Evolutionary conservation across 1,140 invertebrate genomes (phyloP).

Genomic region (Bombus breviceps): DNA sequence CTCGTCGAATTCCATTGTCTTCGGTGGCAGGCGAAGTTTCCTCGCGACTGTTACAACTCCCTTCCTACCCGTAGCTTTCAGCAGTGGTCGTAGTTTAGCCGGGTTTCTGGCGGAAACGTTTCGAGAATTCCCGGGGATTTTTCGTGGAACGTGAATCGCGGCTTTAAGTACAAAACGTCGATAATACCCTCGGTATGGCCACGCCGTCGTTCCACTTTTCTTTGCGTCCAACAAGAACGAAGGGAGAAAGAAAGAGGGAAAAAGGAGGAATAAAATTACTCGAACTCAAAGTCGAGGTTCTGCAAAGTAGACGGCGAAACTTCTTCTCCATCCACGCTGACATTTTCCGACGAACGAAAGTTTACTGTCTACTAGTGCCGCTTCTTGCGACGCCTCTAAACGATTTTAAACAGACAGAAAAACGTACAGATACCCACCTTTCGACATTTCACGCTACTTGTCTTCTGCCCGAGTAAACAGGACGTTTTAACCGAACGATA

Average conservation of each 20-base stretch:
- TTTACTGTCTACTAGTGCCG: not conserved
- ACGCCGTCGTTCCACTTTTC: conserved; percentile 8
- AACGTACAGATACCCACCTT: not conserved
- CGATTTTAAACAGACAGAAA: not conserved
- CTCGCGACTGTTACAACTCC: not conserved
- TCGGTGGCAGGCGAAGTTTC: not conserved
- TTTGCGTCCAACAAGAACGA: not conserved
- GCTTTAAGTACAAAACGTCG: conserved; percentile 42
- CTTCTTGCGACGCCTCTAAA: conserved; percentile 9
- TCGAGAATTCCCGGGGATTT: conserved; percentile 36
- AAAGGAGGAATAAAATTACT: conserved; percentile 28
- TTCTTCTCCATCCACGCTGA: not conserved
- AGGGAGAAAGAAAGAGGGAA: not conserved
- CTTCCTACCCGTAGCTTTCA: not conserved
- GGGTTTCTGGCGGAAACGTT: conserved; percentile 6
- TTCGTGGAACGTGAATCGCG: conserved; percentile 27
- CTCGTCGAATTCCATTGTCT: conserved; percentile 56
- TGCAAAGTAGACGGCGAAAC: not conserved
- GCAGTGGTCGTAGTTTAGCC: not conserved
- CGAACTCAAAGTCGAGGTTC: conserved; percentile 12
- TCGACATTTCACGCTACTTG: not conserved
- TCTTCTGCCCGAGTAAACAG: not conserved
- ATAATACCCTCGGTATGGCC: conserved; percentile 31
- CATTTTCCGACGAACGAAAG: not conserved
- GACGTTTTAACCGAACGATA: too few species aligned